These are phyloP conservation scores for Itoplectis maculator DNA, from an alignment of 2,888 invertebrate genomes.

Conservation along the genomic window DNA sequence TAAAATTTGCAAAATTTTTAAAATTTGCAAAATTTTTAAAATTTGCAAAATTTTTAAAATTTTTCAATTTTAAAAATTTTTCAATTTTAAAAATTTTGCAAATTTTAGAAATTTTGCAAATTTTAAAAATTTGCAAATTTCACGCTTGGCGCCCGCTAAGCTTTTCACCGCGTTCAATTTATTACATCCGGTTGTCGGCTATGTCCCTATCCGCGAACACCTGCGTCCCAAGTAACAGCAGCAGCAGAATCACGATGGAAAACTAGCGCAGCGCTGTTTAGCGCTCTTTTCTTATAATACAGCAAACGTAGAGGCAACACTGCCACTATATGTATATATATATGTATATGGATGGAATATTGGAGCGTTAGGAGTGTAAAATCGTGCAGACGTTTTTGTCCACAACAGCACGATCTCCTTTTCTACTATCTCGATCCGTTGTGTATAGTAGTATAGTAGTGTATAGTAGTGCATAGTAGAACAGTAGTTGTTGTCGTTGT, in stretches of 20 bases:
- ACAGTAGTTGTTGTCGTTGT: conserved; percentile 38
- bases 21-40: no score
- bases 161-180: conserved; percentile 78
- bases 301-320: background rate
- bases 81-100: no score
- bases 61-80: no score
- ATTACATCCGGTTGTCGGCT: conserved; percentile 75
- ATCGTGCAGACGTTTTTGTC: conserved; percentile 65
- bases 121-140: no score
- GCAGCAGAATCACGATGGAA: conserved; percentile 63
- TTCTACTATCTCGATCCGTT: conserved; percentile 28
- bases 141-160: conserved; percentile 72
- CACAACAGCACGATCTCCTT: conserved; percentile 46
- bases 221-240: conserved; percentile 65
- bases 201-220: conserved; percentile 72
- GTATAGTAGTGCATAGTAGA: no score
- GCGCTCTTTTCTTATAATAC: conserved; percentile 19
- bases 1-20: no score
- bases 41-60: no score
- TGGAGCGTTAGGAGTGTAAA: conserved; percentile 60
- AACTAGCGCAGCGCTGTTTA: conserved; percentile 57
- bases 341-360: conserved; percentile 39
- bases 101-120: no score
- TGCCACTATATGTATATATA: background rate
- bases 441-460: conserved; percentile 43